Conservation (phyloP, 2,113 vertebrate species). For the Heterotis niloticus region DNA sequence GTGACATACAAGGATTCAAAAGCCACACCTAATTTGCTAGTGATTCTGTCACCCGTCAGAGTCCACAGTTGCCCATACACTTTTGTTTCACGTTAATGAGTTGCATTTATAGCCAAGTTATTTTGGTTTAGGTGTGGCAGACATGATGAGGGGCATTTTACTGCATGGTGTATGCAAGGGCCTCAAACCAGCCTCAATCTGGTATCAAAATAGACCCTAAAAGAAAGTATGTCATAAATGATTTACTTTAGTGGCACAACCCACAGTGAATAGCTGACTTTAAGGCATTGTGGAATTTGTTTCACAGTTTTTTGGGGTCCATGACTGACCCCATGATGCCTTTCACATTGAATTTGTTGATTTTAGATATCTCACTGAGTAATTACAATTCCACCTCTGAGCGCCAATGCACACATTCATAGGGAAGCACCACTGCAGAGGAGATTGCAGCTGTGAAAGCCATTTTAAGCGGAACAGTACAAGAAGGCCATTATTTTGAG, state of each 20-base stretch:
- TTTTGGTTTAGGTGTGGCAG: no score
- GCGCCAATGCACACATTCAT: slow-evolving; percentile 32
- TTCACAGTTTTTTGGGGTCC: background rate
- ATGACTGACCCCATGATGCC: no score
- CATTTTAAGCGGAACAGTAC: background rate
- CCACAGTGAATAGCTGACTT: slow-evolving; percentile 6
- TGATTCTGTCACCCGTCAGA: no score
- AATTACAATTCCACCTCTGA: slow-evolving; percentile 27
- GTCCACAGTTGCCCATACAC: no score
- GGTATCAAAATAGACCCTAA: background rate
- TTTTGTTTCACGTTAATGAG: no score
- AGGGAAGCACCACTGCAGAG: background rate
- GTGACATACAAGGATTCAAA: no score
- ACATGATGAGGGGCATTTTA: no score
- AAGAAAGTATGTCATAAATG: background rate
- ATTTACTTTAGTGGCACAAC: background rate
- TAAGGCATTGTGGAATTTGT: slow-evolving; percentile 6
- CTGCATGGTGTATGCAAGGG: background rate
- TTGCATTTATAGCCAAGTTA: no score
- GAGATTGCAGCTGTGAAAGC: background rate
- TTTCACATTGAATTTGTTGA: background rate
- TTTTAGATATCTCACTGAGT: background rate
- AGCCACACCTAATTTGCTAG: no score
- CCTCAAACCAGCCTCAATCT: no score
- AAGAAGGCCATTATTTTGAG: background rate